A percentile compares a stretch with the other conserved stretches of the same genome.
phyloP scores from a whole-genome alignment of 2,797 vertebrate species.

The Gadopsis marmoratus region DNA sequence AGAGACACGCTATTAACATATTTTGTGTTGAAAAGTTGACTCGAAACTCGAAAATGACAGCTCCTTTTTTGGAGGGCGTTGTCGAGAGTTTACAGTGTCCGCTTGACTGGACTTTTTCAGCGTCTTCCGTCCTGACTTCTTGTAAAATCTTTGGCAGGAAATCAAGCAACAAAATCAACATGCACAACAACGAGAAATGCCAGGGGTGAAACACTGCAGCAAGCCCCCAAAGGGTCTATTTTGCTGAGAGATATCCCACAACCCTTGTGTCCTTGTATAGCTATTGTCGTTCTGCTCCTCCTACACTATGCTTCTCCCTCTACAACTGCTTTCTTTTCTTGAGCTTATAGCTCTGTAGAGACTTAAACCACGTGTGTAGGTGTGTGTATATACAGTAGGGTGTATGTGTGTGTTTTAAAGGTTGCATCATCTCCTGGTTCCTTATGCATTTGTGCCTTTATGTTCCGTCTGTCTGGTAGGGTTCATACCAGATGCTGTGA shows the following conservation, averaged over 20 bases:
- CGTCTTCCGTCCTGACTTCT: background rate
- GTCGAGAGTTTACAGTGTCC: background rate
- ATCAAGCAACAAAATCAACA: conserved; percentile 42
- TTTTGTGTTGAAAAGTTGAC: conserved; percentile 14
- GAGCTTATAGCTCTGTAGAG: conserved; percentile 21
- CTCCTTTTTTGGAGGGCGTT: background rate
- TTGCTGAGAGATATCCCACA: conserved; percentile 46
- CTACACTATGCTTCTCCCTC: conserved; percentile 20
- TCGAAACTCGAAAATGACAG: conserved; percentile 11
- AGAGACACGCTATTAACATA: conserved; percentile 31
- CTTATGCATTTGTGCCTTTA: conserved; percentile 5
- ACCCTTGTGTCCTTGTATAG: conserved; percentile 44
- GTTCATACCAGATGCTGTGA: conserved; percentile 60
- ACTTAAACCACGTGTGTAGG: conserved; percentile 6
- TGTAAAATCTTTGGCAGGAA: conserved; percentile 11
- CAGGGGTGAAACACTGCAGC: conserved; percentile 31
- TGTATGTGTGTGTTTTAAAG: conserved; percentile 19
- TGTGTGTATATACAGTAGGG: background rate
- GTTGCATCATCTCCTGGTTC: conserved; percentile 26
- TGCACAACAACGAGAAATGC: conserved; percentile 14
- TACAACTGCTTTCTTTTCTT: conserved; percentile 34
- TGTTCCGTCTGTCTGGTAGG: conserved; percentile 20
- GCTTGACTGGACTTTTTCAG: background rate
- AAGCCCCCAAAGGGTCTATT: conserved; percentile 24
- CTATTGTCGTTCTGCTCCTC: conserved; percentile 37